Base-by-base conservation (phyloP, 2,797 vertebrate species). In the Adrianichthys oophorus region DNA sequence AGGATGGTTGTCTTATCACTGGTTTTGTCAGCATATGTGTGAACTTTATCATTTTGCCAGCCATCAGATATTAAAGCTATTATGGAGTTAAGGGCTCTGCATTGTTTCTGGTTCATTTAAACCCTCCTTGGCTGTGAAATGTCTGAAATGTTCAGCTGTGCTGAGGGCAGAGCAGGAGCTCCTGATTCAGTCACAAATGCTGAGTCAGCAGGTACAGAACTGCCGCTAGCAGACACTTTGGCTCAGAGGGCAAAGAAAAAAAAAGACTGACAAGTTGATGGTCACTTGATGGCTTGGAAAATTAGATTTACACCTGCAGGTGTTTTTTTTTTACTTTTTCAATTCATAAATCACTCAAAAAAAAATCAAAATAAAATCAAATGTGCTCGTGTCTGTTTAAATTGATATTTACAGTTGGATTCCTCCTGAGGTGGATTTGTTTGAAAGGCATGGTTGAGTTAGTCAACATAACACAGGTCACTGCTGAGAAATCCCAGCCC, bases 271-370 rank as follows among this genome's bases (percentile, higher is more conserved):
- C 48, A 62, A 80, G 76, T 85, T 88, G 89, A 92, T 92, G 90
- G 90, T 89, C 90, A 87, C 75, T 91, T 90, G 90, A 92, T 93
- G 91, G 90, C 73, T 89, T 92, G 91, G 90, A 92, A 93, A 93
- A 93, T 93, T 92, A 82, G 86, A 83, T 90, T 92, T 88, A 86
- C 90, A 88, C 83, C 88, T 91, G 80, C 80, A 89, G 88, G 89
- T 91, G 89, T 84, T 89, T 85, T 88, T 90, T 81, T 74, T 85
- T 74, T 88, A 80, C 52, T 82, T 81, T 74, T 85, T 74, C 88
- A 79, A 37, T 13, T 12, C 10, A 37, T 37, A 12, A 37, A 37
- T 84, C 81, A 76, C 68, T 79, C 62, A 87, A 75, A 79, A n/a
- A n/a, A 72, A 85, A 49, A 52, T 71, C 61, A 50, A 69, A 87